A percentile compares a stretch with the other conserved stretches of the same genome.
Evolutionary conservation across 2,113 vertebrate genomes (phyloP).

Genomic region (Macquaria ambigua): DNA sequence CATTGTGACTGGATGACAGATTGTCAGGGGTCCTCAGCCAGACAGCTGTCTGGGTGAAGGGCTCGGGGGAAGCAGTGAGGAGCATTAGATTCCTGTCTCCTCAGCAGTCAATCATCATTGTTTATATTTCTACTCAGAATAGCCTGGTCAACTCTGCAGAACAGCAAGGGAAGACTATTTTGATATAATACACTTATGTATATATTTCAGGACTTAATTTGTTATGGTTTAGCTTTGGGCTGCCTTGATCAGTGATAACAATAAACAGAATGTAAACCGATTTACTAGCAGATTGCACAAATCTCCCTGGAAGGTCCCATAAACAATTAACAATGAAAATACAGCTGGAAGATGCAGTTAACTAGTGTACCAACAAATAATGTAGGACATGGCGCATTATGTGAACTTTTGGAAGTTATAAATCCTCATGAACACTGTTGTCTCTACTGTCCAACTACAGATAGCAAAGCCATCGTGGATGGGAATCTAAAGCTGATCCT

Average conservation of each 20-base stretch:
- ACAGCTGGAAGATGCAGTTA: not conserved
- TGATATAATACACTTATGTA: conserved; percentile 11
- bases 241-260: not conserved
- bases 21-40: conserved; percentile 76
- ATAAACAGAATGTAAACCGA: not conserved
- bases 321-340: conserved; percentile 3
- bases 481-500: conserved; percentile 97
- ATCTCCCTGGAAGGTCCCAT: not conserved
- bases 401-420: conserved; percentile 30
- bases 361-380: not conserved
- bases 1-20: conserved; percentile 81
- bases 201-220: not conserved
- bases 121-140: conserved; percentile 73
- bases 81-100: conserved; percentile 74
- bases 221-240: not conserved
- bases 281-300: not conserved
- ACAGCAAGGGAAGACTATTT: conserved; percentile 14
- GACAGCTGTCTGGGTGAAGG: conserved; percentile 77
- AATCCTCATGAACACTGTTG: conserved; percentile 45
- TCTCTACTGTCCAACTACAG: conserved; percentile 77
- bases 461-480: conserved; percentile 97
- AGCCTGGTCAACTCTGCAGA: conserved; percentile 48
- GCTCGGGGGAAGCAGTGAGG: conserved; percentile 58
- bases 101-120: conserved; percentile 78
- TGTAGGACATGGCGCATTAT: conserved; percentile 8